These are phyloP conservation scores for Petrolisthes cinctipes DNA, from an alignment of 2,888 invertebrate species.

Conservation along the genomic window DNA sequence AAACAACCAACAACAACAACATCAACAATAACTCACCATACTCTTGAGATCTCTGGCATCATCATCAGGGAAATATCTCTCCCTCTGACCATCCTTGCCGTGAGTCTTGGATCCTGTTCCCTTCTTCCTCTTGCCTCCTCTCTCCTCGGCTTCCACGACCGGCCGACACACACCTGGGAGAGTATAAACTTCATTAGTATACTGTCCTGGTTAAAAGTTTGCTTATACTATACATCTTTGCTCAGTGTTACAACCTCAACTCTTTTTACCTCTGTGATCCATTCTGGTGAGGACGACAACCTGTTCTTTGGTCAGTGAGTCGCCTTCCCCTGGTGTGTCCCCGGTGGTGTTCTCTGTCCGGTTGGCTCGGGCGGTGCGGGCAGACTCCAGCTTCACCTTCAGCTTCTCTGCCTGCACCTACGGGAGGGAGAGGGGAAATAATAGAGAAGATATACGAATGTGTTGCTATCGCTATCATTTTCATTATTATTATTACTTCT, in stretches of 20 bases:
- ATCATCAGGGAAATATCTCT: constrained; percentile 89
- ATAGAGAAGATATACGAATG: neutral
- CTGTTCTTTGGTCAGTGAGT: constrained; percentile 70
- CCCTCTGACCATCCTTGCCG: constrained; percentile 77
- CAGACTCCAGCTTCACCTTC: constrained; percentile 74
- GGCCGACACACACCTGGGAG: constrained; percentile 60
- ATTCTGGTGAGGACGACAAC: constrained; percentile 79
- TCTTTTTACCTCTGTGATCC: constrained; percentile 68
- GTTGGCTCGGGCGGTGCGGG: constrained; percentile 66
- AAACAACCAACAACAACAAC: too few relatives aligned
- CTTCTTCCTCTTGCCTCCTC: constrained; percentile 67
- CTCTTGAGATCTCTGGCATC: constrained; percentile 86
- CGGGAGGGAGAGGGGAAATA: constrained; percentile 47
- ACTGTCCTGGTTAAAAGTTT: neutral
- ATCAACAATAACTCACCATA: constrained; percentile 73
- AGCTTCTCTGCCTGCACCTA: constrained; percentile 78
- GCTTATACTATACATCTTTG: too few relatives aligned
- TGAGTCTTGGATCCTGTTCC: constrained; percentile 77
- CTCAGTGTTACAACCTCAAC: neutral
- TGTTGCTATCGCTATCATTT: neutral
- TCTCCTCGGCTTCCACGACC: constrained; percentile 37
- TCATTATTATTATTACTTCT: neutral
- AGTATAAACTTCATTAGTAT: neutral
- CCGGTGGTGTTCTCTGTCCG: constrained; percentile 29
- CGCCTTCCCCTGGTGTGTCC: constrained; percentile 28